Evolutionary conservation across 2,113 vertebrate genomes (phyloP), one percentile per base, ranked within the genome.

Genomic region (Hippolais icterina): DNA sequence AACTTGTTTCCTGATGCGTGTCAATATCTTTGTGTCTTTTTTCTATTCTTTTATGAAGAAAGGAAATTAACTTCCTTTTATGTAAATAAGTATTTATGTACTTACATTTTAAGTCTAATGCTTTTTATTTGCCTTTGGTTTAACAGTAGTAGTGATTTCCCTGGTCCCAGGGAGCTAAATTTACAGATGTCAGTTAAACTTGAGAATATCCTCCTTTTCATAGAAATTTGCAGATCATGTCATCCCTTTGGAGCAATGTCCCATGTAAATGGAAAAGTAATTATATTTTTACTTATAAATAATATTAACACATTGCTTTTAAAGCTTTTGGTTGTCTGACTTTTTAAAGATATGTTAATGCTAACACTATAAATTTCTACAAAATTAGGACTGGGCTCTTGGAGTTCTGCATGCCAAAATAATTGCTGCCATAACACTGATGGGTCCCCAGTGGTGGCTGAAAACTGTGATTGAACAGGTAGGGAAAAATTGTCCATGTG

Each of bases 381-480:
- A 65, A 85, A 94, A 91, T 66, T 90, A 99, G 99, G 99, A 99
- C 96, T 99, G 99, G 99, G 99, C 99, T 93, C 99, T 99, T 86
- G 99, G 99, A 97, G 99, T 99, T 94, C 98, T 99, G 65, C 99
- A 99, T 97, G 99, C 99, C 97, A 99, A 99, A 98, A 99, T 99
- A 94, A 99, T 99, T 80, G 99, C 99, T 94, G 99, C 99, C 90
- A 99, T 99, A 96, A 99, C 99, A 27, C 96, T 99, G 79, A 99
- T 99, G 99, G 99, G 99, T 49, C 99, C 99, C 87, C 99, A 99
- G 97, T 99, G 99, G 99, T 99, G 99, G 99, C 95, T 99, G 94
- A 99, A 99, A 98, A 99, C 99, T 20, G 99, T 99, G 42, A 99
- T 99, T 96, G 99, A 99, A 96, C 99, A 99, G 99, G 99, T 98